phyloP scores from a whole-genome alignment of 2,888 invertebrate genomes.

The Celastrina argiolus region DNA sequence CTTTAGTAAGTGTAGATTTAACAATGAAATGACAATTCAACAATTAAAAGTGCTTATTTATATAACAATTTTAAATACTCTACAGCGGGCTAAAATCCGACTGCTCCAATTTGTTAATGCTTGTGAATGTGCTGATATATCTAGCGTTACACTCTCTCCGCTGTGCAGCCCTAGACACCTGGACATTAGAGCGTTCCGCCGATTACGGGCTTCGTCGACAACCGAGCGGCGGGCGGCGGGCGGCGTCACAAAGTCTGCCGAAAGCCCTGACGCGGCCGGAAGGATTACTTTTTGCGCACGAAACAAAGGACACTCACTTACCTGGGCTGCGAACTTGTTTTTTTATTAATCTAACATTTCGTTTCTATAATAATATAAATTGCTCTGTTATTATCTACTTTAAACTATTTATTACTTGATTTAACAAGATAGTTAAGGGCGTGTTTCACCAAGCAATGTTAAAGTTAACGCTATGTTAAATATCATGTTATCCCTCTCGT shows the following conservation, averaged over 20 bases:
- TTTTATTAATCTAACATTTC: not conserved
- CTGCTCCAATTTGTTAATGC: too few species aligned
- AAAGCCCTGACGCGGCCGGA: conserved; percentile 65
- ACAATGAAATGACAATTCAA: too few species aligned
- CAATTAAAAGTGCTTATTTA: too few species aligned
- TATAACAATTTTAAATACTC: too few species aligned
- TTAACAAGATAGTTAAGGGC: too few species aligned
- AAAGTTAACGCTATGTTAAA: too few species aligned
- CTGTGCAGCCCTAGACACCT: conserved; percentile 55
- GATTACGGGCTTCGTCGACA: conserved; percentile 56
- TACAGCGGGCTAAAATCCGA: too few species aligned
- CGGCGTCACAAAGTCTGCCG: conserved; percentile 73
- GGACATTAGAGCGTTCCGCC: conserved; percentile 48
- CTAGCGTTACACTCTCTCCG: conserved; percentile 12
- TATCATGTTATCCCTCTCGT: too few species aligned
- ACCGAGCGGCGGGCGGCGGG: conserved; percentile 50
- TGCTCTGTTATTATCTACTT: not conserved
- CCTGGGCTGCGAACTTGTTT: conserved; percentile 25
- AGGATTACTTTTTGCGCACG: conserved; percentile 69
- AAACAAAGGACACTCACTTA: conserved; percentile 42
- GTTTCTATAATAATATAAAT: too few species aligned
- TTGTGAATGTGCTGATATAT: not conserved
- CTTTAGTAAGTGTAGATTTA: too few species aligned
- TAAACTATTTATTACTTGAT: not conserved
- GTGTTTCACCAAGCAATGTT: too few species aligned